A percentile compares a stretch with the other conserved stretches of the same genome.
These are phyloP conservation scores for Polypterus bichir DNA, from an alignment of 2,113 vertebrate genomes.

Conservation along the genomic window DNA sequence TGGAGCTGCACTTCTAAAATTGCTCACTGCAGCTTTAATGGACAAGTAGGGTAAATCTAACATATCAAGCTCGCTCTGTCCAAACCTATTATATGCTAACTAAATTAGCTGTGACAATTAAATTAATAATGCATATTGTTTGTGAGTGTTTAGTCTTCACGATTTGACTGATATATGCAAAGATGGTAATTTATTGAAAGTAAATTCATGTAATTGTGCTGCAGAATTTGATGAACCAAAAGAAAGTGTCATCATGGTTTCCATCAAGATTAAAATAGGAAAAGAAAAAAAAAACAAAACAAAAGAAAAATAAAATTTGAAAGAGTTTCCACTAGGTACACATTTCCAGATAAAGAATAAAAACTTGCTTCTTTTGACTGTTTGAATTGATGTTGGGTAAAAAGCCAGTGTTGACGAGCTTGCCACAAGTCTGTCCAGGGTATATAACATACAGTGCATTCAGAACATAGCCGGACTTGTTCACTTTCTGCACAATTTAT, in stretches of 20 bases:
- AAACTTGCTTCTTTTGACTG: too few species aligned
- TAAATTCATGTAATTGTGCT: constrained; percentile 87
- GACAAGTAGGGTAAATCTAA: neutral
- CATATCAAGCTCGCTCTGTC: neutral
- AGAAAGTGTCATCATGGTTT: constrained; percentile 83
- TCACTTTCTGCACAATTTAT: too few species aligned
- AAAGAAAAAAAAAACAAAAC: constrained; percentile 60
- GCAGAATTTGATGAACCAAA: constrained; percentile 84
- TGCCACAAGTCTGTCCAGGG: too few species aligned
- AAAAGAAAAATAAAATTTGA: constrained; percentile 27
- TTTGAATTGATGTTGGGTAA: too few species aligned
- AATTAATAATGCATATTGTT: constrained; percentile 98
- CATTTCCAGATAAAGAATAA: too few species aligned
- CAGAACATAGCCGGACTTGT: too few species aligned
- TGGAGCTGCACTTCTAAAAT: neutral
- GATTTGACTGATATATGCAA: constrained; percentile 95
- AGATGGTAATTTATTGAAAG: constrained; percentile 97
- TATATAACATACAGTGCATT: too few species aligned
- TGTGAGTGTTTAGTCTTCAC: constrained; percentile 75
- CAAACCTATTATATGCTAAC: constrained; percentile 52
- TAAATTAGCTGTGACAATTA: constrained; percentile 64
- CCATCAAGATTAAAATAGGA: constrained; percentile 65
- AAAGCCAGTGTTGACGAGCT: too few species aligned
- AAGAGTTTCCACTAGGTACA: too few species aligned
- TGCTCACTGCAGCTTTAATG: neutral